These are phyloP conservation scores for Odontocolon sp. DNA, from an alignment of 2,888 invertebrate genomes.

Conservation along the genomic window DNA sequence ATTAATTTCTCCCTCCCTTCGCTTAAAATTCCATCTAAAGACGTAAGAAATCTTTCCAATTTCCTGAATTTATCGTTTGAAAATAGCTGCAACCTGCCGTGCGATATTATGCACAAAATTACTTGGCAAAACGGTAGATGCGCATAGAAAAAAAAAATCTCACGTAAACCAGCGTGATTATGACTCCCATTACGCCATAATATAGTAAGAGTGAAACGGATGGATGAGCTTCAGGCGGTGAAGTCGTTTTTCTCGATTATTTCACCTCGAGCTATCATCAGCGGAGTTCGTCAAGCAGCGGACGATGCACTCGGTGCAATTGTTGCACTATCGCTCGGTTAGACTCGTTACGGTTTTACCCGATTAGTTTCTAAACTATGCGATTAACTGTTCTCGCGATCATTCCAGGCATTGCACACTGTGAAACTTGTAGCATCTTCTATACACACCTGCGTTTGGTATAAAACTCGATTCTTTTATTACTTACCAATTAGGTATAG, in stretches of 20 bases:
- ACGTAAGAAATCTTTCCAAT: no score
- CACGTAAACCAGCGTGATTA: conserved; percentile 46
- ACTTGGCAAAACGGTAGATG: conserved; percentile 8
- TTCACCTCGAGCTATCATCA: conserved; percentile 21
- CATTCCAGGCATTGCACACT: neutral
- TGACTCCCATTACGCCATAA: conserved; percentile 47
- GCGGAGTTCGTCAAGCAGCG: conserved; percentile 31
- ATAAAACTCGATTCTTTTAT: conserved; percentile 39
- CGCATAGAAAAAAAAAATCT: conserved; percentile 26
- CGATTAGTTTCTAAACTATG: conserved; percentile 50
- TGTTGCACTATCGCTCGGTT: conserved; percentile 2
- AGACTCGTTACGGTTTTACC: conserved; percentile 43
- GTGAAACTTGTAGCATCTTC: conserved; percentile 7
- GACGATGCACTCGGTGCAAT: conserved; percentile 36
- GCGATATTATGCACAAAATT: conserved; percentile 2
- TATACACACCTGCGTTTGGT: conserved; percentile 23
- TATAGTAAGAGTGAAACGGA: conserved; percentile 29
- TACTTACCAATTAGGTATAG: conserved; percentile 47
- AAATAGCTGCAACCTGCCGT: no score
- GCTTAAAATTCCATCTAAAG: no score
- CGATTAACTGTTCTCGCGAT: conserved; percentile 33
- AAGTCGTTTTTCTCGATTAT: conserved; percentile 49
- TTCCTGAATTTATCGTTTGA: no score
- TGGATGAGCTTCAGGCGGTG: conserved; percentile 32
- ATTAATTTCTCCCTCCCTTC: no score